Conservation (phyloP, 2,888 invertebrate genomes). For the Resseliella maxima region DNA sequence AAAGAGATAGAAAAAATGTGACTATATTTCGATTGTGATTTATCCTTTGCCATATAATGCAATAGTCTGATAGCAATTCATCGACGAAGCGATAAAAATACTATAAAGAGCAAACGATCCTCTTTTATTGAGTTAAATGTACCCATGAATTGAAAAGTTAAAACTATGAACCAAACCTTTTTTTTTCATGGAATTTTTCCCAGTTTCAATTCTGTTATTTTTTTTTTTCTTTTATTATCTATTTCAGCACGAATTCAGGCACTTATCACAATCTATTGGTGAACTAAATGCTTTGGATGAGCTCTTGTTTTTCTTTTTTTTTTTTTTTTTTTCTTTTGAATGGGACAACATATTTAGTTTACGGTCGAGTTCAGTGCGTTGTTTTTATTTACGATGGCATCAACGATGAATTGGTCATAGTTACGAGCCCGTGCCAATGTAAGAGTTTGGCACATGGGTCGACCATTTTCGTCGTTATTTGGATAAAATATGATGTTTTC, state of each 20-base stretch:
- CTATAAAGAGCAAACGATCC: constrained; percentile 26
- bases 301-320: too few species aligned
- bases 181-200: not conserved
- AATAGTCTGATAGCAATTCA: not conserved
- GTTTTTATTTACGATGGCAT: constrained; percentile 39
- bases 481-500: not conserved
- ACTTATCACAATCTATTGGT: constrained; percentile 20
- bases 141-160: constrained; percentile 52
- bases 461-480: too few species aligned
- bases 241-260: not conserved
- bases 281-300: constrained; percentile 18
- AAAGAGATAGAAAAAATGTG: not conserved
- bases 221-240: not conserved
- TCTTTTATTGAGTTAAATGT: constrained; percentile 27
- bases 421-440: not conserved
- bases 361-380: constrained; percentile 33
- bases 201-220: not conserved
- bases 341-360: constrained; percentile 25
- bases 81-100: constrained; percentile 6
- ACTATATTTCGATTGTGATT: not conserved
- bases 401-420: constrained; percentile 23
- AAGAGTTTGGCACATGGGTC: constrained; percentile 26
- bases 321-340: not conserved
- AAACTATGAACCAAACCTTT: not conserved
- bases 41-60: not conserved